Base-by-base conservation (phyloP, 2,888 invertebrate species). In the Cyclophora albipunctata region DNA sequence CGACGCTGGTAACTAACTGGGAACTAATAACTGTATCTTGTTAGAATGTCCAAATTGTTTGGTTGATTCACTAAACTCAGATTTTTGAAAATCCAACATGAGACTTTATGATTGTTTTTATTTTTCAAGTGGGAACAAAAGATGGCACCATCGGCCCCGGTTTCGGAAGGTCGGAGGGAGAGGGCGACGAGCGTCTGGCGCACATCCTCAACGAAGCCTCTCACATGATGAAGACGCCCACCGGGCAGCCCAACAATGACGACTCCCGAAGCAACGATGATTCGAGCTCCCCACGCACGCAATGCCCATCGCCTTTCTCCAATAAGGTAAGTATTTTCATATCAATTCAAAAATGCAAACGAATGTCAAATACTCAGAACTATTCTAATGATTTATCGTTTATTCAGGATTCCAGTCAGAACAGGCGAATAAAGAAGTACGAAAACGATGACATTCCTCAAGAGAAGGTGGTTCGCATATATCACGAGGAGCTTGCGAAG, bases 401-500 rank as follows among this genome's bases (percentile, higher is more conserved):
- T 42, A 7, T 42, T 7, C 77, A 89, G 86, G 93, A 93, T 50
- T 91, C 91, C 41, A 91, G 92, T 71, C 92, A 93, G 75, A 94
- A 92, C 68, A 90, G 94, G 77, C 91, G 94, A 76, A 87, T 95
- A 73, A 94, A 95, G 74, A 95, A 96, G 69, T 96, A 96, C 84
- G 95, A 96, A 81, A 96, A 96, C 83, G 96, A 95, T 81, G 98
- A 98, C 88, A 95, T 98, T 84, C 95, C 98, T 42, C 98, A 98
- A 76, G 98, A 99, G 75, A 97, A 98, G 83, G 96, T 98, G 68
- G 94, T 95, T 43, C 92, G 97, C 71, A 96, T 98, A 71, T 98
- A 98, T 77, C 97, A 98, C 71, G 97, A 98, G 75, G 98, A 98
- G 77, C 89, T 98, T 57, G 95, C 96, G 52, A 98, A 98, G 77